Evolutionary conservation across 30 jellyfish, hydroid and myxozoan species (phyloP), one percentile per base, ranked within the genome.

Genomic region (Catostylus mosaicus): DNA sequence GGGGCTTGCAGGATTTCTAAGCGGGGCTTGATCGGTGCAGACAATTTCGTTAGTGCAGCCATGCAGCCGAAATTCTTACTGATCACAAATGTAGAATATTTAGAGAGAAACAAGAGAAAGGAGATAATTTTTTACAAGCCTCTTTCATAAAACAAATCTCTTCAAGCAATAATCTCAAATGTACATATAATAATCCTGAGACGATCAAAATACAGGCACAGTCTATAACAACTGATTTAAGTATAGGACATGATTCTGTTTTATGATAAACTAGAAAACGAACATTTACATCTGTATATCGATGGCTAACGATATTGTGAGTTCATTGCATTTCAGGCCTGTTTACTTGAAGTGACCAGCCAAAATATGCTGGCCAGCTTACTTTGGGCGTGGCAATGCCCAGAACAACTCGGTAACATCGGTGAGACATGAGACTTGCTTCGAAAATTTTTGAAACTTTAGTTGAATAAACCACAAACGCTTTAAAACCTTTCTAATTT

Each of bases 131-230:
- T 57, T 38, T 77, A 77, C 88, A 77, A 77, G 88, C 88, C 88
- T 56, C 88, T 77, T 75, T 54, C 75, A 77, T 77, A 77, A 73
- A 77, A 77, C 88, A 77, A 77, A 77, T 77, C 88, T 77, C 75
- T 77, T 60, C 88, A 77, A 77, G 88, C 88, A 60, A 40, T 77
- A 77, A 77, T 77, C 88, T 52, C 88, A 38, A 77, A 77, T 77
- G 75, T 77, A 77, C 88, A 77, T 61, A 59, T 52, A 77, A 57
- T 77, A 77, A 77, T 77, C 71, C 88, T 77, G 67, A 34, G 88
- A 27, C 34, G 67, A 57, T 61, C 77, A 77, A 54, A 61, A 57
- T 60, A 77, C 78, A 46, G 78, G 78, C 46, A 40, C 88, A 77
- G 88, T 77, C 46, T 77, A 77, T 59, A 77, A 77, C 88, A 77